Percentiles rank a stretch among this genome's conserved stretches.
These are phyloP conservation scores for Pemphigus obesinymphae DNA, from an alignment of 1,140 invertebrate genomes.

Conservation along the genomic window DNA sequence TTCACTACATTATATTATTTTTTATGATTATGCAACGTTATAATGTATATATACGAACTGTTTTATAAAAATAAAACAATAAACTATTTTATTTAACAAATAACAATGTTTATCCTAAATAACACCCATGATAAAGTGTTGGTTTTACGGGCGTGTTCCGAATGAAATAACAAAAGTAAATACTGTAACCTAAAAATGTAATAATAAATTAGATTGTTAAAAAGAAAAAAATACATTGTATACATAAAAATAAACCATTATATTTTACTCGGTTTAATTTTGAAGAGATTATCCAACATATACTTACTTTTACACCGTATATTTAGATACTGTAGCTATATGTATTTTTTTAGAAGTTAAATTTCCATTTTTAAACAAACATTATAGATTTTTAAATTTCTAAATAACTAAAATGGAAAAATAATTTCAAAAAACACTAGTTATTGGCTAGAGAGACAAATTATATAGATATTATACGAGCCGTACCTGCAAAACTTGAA, in stretches of 20 bases:
- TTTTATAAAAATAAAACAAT: not conserved
- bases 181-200: not conserved
- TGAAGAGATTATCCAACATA: not conserved
- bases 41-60: not conserved
- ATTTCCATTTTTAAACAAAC: no score
- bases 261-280: not conserved
- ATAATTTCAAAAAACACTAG: no score
- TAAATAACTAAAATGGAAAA: no score
- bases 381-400: no score
- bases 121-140: not conserved
- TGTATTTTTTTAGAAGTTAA: no score
- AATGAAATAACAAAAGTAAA: not conserved
- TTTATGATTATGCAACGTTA: not conserved
- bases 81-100: slow-evolving; percentile 2
- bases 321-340: no score
- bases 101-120: not conserved
- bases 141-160: not conserved
- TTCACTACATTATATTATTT: not conserved
- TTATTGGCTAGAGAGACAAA: no score
- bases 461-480: no score
- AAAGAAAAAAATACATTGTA: not conserved
- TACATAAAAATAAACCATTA: not conserved
- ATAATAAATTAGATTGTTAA: not conserved
- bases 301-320: no score
- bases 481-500: no score